Conservation (phyloP, 37 sponge, comb jelly and placozoan genomes). For the Hexactinellida sp. region DNA sequence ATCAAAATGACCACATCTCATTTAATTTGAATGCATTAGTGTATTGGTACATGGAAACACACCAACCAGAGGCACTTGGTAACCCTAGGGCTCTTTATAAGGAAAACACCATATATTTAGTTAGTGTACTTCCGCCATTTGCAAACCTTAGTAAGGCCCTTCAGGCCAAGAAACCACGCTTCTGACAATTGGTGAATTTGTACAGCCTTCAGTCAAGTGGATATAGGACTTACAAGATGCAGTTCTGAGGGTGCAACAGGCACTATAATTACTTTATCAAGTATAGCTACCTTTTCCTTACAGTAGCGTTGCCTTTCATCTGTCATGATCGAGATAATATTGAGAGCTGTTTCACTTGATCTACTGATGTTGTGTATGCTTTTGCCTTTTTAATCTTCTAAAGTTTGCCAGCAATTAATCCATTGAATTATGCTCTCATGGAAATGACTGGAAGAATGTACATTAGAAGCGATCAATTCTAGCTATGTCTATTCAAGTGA, state of each 20-base stretch:
- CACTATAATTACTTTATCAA: neutral
- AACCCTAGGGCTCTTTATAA: neutral
- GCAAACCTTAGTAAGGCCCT: neutral
- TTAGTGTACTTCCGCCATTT: neutral
- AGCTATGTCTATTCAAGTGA: neutral
- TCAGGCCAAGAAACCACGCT: slow-evolving; percentile 24
- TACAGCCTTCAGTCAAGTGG: slow-evolving; percentile 44
- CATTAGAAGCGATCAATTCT: neutral
- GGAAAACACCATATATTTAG: neutral
- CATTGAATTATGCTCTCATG: slow-evolving; percentile 4
- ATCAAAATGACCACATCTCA: too few relatives aligned
- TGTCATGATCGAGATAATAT: slow-evolving; percentile 10
- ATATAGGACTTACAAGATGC: slow-evolving; percentile 35
- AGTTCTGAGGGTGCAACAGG: slow-evolving; percentile 24
- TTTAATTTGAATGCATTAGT: too few relatives aligned
- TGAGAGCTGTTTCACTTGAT: neutral
- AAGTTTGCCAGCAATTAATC: neutral
- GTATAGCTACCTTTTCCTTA: neutral
- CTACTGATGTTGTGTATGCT: neutral
- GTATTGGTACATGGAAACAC: neutral
- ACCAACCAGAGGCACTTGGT: neutral
- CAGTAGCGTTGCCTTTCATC: neutral
- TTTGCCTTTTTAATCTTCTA: neutral
- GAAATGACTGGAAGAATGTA: slow-evolving; percentile 3
- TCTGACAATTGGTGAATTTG: slow-evolving; percentile 40